These are phyloP conservation scores for Aulostomus chinensis DNA, from an alignment of 2,797 vertebrate genomes.

Conservation along the genomic window DNA sequence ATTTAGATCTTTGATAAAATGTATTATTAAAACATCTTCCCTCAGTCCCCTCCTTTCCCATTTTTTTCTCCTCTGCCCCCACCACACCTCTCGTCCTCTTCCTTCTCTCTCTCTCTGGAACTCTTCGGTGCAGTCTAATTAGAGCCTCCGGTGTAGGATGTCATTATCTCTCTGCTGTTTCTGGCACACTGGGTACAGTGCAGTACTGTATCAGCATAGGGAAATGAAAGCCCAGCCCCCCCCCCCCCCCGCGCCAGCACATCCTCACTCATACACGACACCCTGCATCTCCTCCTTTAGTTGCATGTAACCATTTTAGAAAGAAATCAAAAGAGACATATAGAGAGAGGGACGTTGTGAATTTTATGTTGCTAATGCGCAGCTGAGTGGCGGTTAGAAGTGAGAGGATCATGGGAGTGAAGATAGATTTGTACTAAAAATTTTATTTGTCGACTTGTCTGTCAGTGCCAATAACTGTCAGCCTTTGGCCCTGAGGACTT, in stretches of 20 bases:
- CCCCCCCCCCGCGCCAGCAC: constrained; percentile 8
- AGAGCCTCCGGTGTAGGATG: constrained; percentile 75
- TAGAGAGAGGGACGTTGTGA: not conserved
- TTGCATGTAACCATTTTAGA: not conserved
- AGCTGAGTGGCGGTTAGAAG: constrained; percentile 9
- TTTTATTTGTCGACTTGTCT: constrained; percentile 47
- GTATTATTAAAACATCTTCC: constrained; percentile 58
- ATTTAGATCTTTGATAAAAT: constrained; percentile 47
- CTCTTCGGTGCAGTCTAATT: constrained; percentile 76
- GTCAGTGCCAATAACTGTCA: constrained; percentile 53
- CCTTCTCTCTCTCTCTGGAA: constrained; percentile 45
- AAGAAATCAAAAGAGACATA: too few relatives aligned
- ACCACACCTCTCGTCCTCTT: not conserved
- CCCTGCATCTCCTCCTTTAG: too few relatives aligned
- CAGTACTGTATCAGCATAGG: constrained; percentile 66
- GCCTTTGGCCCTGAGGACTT: constrained; percentile 34
- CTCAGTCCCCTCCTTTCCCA: constrained; percentile 19
- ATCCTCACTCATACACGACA: constrained; percentile 19
- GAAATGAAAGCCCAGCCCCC: constrained; percentile 43
- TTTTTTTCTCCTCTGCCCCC: constrained; percentile 26
- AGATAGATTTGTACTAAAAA: constrained; percentile 49
- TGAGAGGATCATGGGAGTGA: constrained; percentile 13
- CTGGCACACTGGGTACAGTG: constrained; percentile 64
- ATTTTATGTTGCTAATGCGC: constrained; percentile 20
- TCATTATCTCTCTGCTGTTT: constrained; percentile 69